phyloP scores from a whole-genome alignment of 2,797 vertebrate genomes.

The Gobio occitaniae region DNA sequence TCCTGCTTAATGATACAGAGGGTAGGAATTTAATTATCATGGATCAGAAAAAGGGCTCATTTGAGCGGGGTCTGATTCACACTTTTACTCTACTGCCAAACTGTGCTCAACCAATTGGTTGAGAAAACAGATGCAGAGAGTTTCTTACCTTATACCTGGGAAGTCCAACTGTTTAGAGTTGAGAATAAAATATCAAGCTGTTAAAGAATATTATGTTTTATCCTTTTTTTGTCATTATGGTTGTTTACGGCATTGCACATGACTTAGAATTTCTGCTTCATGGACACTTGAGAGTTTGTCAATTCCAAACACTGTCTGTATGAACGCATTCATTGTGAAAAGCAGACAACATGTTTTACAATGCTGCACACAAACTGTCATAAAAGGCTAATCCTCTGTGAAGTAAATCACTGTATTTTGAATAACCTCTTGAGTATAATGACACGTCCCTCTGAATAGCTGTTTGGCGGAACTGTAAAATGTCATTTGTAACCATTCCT shows the following conservation, averaged over 20 bases:
- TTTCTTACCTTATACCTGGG: background rate
- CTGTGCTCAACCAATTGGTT: background rate
- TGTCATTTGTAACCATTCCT: constrained; percentile 12
- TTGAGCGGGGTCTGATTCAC: no score
- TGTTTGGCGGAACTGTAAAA: constrained; percentile 1
- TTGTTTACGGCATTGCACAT: background rate
- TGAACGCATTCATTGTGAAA: background rate
- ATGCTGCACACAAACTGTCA: background rate
- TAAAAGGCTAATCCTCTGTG: constrained; percentile 1
- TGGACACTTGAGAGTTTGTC: background rate
- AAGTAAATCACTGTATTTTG: background rate
- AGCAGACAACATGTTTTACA: background rate
- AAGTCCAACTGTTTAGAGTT: background rate
- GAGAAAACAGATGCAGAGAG: background rate
- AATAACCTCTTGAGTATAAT: constrained; percentile 6
- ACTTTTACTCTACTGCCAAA: background rate
- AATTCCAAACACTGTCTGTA: background rate
- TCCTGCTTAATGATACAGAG: background rate
- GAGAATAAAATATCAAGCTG: background rate
- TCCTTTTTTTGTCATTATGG: background rate
- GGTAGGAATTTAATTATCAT: background rate
- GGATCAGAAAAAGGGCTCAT: background rate
- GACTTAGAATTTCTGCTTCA: background rate
- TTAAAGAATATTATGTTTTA: background rate
- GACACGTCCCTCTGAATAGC: background rate